Percentiles rank a stretch among this genome's conserved stretches.
Evolutionary conservation across 1,140 invertebrate species (phyloP).

Genomic region (Dendroctonus valens): DNA sequence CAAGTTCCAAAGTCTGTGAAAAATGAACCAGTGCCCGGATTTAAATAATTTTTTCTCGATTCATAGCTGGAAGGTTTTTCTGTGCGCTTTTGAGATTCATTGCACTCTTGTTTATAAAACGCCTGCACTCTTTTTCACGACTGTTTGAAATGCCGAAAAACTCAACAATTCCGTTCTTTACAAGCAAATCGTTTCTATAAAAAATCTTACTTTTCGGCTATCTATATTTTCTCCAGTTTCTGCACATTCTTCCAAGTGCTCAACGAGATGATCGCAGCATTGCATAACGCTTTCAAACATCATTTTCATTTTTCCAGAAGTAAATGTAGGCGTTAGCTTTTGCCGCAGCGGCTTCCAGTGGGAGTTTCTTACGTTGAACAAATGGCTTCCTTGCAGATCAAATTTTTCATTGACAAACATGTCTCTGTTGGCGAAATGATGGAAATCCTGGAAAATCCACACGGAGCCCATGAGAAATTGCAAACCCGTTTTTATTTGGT

Average conservation of each 20-base stretch:
- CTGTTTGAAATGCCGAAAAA: too few species aligned
- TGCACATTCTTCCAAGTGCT: slow-evolving; percentile 40
- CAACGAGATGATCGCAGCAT: slow-evolving; percentile 44
- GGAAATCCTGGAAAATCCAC: slow-evolving; percentile 47
- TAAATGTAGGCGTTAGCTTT: slow-evolving; percentile 55
- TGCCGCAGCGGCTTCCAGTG: slow-evolving; percentile 53
- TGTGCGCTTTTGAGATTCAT: too few species aligned
- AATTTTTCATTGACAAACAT: slow-evolving; percentile 47
- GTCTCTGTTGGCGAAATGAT: slow-evolving; percentile 52
- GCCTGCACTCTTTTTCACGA: too few species aligned
- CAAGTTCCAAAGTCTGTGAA: too few species aligned
- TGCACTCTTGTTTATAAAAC: too few species aligned
- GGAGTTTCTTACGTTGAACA: slow-evolving; percentile 52
- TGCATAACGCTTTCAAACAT: slow-evolving; percentile 49
- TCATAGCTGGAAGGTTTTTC: too few species aligned
- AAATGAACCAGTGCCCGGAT: too few species aligned
- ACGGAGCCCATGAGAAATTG: slow-evolving; percentile 33
- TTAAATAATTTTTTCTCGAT: too few species aligned
- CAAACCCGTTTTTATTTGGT: slow-evolving; percentile 22
- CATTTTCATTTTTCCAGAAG: slow-evolving; percentile 54
- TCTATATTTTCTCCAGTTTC: slow-evolving; percentile 8
- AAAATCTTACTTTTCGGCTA: slow-evolving; percentile 9
- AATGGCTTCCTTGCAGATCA: slow-evolving; percentile 50
- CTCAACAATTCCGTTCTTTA: too few species aligned
- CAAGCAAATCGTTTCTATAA: background rate